phyloP scores from a whole-genome alignment of 2,797 vertebrate genomes.

The Pseudochirops cupreus region DNA sequence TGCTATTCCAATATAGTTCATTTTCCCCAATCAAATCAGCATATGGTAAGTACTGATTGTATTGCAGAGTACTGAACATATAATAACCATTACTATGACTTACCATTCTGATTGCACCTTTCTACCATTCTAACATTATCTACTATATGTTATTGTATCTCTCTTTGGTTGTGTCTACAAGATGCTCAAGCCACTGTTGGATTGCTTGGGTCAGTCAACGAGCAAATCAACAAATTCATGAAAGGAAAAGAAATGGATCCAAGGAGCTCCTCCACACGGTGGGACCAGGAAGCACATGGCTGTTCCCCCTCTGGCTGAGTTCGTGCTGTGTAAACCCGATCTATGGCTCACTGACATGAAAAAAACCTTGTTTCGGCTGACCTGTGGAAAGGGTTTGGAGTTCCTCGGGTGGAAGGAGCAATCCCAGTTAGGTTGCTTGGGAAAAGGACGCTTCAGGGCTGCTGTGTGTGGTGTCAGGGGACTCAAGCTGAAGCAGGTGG shows the following conservation, averaged over 20 bases:
- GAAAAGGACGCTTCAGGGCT: constrained; percentile 64
- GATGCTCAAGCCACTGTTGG: background rate
- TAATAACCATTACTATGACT: background rate
- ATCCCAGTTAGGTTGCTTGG: constrained; percentile 65
- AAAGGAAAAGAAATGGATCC: background rate
- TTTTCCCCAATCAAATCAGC: background rate
- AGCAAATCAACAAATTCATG: background rate
- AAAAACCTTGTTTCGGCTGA: constrained; percentile 54
- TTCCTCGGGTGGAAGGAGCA: constrained; percentile 57
- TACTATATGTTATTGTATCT: background rate
- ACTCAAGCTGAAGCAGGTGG: constrained; percentile 53
- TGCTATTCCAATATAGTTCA: background rate
- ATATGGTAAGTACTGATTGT: background rate
- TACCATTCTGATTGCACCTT: background rate
- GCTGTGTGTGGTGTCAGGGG: constrained; percentile 27
- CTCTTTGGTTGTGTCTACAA: constrained; percentile 6
- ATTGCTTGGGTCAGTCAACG: background rate
- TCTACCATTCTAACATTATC: background rate
- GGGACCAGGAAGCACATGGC: background rate
- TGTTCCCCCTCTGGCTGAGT: background rate
- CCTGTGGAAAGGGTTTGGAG: constrained; percentile 65
- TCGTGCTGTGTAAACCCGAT: background rate
- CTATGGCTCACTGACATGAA: background rate
- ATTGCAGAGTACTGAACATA: background rate
- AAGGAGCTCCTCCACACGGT: background rate